Conservation (phyloP, 2,113 vertebrate species). For the Microtus oregoni region DNA sequence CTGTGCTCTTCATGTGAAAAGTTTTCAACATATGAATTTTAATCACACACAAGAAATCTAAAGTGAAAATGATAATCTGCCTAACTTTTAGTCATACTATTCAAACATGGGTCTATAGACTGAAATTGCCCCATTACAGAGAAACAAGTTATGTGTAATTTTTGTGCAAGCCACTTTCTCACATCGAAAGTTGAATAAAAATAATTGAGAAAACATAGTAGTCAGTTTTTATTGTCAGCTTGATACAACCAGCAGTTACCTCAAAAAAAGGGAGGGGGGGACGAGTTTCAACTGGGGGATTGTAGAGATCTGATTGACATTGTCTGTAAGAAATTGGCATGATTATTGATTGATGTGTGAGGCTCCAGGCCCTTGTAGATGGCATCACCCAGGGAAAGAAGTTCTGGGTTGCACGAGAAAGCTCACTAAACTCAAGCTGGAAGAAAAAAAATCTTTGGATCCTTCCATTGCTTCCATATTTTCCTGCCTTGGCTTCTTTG, state of each 20-base stretch:
- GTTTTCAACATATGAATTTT: not conserved
- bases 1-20: not conserved
- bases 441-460: not conserved
- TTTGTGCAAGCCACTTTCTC: not conserved
- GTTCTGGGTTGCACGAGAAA: not conserved
- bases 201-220: not conserved
- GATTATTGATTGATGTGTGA: not conserved
- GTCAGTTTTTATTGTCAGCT: not conserved
- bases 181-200: not conserved
- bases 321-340: not conserved
- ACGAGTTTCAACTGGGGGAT: accelerated
- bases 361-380: not conserved
- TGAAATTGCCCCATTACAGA: not conserved
- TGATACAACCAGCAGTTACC: not conserved
- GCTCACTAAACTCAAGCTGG: not conserved
- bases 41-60: not conserved
- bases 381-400: not conserved
- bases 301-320: not conserved
- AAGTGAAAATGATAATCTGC: not conserved
- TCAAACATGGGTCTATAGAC: not conserved
- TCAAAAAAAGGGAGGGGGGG: not conserved
- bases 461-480: not conserved
- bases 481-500: not conserved
- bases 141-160: not conserved
- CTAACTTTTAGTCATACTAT: not conserved